Evolutionary conservation across 2,113 vertebrate genomes (phyloP), one percentile per base, ranked within the genome.

Genomic region (Cebus imitator): DNA sequence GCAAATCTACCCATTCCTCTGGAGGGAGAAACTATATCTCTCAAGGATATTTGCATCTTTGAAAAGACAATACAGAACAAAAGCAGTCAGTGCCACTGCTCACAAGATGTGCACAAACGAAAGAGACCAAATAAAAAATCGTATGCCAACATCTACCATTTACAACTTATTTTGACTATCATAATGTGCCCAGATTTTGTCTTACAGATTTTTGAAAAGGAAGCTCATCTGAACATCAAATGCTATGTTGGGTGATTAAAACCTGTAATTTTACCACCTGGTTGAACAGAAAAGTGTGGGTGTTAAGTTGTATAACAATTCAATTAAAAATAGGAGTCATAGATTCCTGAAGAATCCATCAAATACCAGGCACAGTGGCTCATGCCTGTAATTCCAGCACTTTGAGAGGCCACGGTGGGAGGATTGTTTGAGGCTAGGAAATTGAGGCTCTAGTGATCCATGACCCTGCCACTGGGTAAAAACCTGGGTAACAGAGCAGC

Each of bases 201-300:
- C n/a, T 80, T 90, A 87, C 43, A 88, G 18, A 37, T 96, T 94
- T 93, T 52, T 75, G 20, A 93, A 91, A 57, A 35, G 4, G 72
- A 93, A 82, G 37, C 23, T 78, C 81, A 94, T 96, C 23, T 95
- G 72, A 81, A 45, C 27, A 85, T 96, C 21, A 91, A 88, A 78
- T 78, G 35, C 72, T 85, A 8, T 86, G 37, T 52, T 91, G 21
- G 23, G 43, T 89, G 45, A 93, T 93, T 16, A 88, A 91, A 86
- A 20, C 43, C 30, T 66, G 20, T 93, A 81, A 93, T 78, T 95
- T 96, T 58, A 94, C 17, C 82, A 81, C 35, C 6, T 81, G 25
- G 21, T 75, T 70, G 32, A 95, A 91, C 8, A 64, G 58, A 97
- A 92, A 85, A 94, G 8, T 70, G 13, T 87, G 4, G 25, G 55